These are phyloP conservation scores for Monodelphis domestica DNA, from an alignment of 2,797 vertebrate genomes.

Conservation along the genomic window DNA sequence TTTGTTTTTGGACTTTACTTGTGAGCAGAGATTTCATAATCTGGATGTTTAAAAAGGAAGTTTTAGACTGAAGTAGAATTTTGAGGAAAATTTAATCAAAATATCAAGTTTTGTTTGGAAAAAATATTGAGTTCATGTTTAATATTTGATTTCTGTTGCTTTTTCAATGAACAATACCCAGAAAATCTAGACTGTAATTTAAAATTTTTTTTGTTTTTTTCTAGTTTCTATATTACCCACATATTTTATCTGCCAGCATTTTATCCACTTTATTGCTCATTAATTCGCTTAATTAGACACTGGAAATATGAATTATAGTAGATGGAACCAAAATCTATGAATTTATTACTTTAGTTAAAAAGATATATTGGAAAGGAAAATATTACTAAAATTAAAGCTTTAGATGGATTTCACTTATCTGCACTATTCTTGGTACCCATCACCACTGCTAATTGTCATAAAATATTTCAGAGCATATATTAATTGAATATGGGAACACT, in stretches of 20 bases:
- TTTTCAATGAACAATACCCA: conserved; percentile 62
- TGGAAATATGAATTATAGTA: conserved; percentile 68
- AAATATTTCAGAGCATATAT: conserved; percentile 57
- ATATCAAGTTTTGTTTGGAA: conserved; percentile 52
- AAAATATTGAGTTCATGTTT: neutral
- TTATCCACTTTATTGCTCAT: conserved; percentile 67
- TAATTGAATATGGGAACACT: conserved; percentile 47
- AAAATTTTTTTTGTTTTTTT: conserved; percentile 58
- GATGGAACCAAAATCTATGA: conserved; percentile 69
- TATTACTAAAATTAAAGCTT: conserved; percentile 75
- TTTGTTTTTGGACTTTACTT: conserved; percentile 65
- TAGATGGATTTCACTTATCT: conserved; percentile 70
- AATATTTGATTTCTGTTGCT: conserved; percentile 59
- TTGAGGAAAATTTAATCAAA: conserved; percentile 57
- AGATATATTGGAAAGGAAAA: conserved; percentile 72
- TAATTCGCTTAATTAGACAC: conserved; percentile 70
- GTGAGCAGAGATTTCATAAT: conserved; percentile 61
- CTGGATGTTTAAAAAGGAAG: conserved; percentile 39
- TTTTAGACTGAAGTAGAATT: conserved; percentile 58
- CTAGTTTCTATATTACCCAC: conserved; percentile 66
- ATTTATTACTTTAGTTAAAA: conserved; percentile 65
- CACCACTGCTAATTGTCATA: conserved; percentile 52
- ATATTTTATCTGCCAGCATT: conserved; percentile 75
- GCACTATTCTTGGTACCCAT: conserved; percentile 71
- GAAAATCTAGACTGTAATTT: conserved; percentile 60